Evolutionary conservation across 2,888 invertebrate genomes (phyloP), one percentile per base, ranked within the genome.

Genomic region (Drosophila phalerata): DNA sequence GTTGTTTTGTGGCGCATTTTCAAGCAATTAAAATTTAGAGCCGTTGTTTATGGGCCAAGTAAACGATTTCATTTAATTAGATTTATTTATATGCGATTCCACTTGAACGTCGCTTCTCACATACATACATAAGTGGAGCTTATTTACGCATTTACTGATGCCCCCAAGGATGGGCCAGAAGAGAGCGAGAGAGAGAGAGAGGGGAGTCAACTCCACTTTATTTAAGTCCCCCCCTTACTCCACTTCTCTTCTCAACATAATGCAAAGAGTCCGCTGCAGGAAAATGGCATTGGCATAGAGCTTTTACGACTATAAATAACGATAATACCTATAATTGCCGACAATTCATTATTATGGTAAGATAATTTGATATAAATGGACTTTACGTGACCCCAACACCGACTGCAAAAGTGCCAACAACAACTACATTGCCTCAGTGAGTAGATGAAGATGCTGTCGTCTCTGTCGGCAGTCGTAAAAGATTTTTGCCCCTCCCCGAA

Each of bases 301-400:
- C 77, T 80, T 87, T 90, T 85, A 90, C 84, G 81, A 91, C 92
- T 90, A 92, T 91, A 91, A 91, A 91, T 91, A 92, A 92, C 90
- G 91, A 92, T 92, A 92, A 92, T 91, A 90, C 91, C 91, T 90
- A 91, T 91, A 91, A 91, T 91, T 92, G 91, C 91, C 91, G 85
- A 90, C 92, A 91, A 91, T 91, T 92, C 92, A 92, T 92, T 91
- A 92, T 91, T 90, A 92, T 91, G 90, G 90, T 88, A 85, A 90
- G 91, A 92, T 92, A 92, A 90, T 92, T 87, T 87, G 81, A 87
- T 88, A 91, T 91, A 91, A 92, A 92, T 91, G 90, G 90, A 90
- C 88, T 91, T 88, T 86, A 92, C 92, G 91, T 91, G 91, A 91
- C 92, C 92, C 89, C 90, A 85, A 82, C 90, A 81, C 86, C 47